Base-by-base conservation (phyloP, 2,888 invertebrate genomes). In the Copidosoma aretas region DNA sequence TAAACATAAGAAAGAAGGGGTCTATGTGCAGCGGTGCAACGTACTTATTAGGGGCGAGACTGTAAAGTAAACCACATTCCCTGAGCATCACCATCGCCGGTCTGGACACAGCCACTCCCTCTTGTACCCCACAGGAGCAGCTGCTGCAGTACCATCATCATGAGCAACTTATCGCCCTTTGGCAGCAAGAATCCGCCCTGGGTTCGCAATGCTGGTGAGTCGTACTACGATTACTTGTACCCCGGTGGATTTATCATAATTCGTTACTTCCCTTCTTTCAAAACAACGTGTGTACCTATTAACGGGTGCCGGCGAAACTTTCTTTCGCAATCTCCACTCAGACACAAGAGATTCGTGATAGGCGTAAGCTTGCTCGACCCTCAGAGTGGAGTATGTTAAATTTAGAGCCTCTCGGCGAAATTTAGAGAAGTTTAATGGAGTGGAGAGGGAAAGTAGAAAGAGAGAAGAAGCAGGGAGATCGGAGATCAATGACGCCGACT, bases 171-270 rank as follows among this genome's bases (percentile, higher is more conserved):
- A 68, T 85, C 86, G 54, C 86, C 86, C 51, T 87, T 86, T 75
- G 89, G 89, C 73, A 89, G 90, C 71, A 93, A 94, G 84, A 94
- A 93, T 84, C 91, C 93, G 64, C 93, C 94, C 70, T 94, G 94
- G 93, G 92, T 90, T 75, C 88, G 91, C 71, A 88, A 89, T 68
- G 81, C 85, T 77, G 84, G 85, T 82, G 84, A 85, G 70, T 22
- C 15, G n/a, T 22, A 1, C 12, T 12, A 14, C 41, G n/a, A 32
- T 3, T 32, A 32, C 32, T 32, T 32, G 8, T 32, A 32, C 8
- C 32, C 32, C 32, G 8, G 8, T 32, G 32, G 32, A 32, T 32
- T 32, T 5, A 32, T 32, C 32, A 32, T 5, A 32, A 3, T 32
- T n/a, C n/a, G 8, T 32, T 32, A 32, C 32, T 32, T 32, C 8